These are phyloP conservation scores for Achroia grisella DNA, from an alignment of 1,140 invertebrate species.

Conservation along the genomic window DNA sequence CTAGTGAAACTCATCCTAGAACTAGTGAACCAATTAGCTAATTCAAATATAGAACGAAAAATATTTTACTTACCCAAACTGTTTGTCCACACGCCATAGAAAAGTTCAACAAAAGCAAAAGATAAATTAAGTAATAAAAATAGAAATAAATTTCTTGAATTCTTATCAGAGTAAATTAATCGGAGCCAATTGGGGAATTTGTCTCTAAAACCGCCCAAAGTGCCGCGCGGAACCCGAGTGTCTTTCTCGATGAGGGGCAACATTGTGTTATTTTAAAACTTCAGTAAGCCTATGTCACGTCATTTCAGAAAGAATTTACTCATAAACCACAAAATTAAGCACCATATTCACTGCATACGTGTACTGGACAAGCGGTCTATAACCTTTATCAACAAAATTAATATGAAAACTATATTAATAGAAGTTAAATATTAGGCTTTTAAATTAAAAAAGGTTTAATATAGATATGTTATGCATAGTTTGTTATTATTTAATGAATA, in stretches of 20 bases:
- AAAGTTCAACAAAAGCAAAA: conserved; percentile 96
- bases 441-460: too few relatives aligned
- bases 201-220: conserved; percentile 79
- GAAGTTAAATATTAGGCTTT: too few relatives aligned
- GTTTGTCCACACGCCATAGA: conserved; percentile 97
- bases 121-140: conserved; percentile 95
- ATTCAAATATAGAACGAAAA: too few relatives aligned
- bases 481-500: too few relatives aligned
- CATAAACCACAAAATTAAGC: conserved; percentile 33
- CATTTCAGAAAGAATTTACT: conserved; percentile 45
- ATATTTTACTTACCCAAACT: conserved; percentile 80
- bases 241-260: conserved; percentile 86
- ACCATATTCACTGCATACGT: conserved; percentile 60
- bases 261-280: conserved; percentile 71
- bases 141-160: conserved; percentile 95
- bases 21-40: too few relatives aligned
- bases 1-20: too few relatives aligned
- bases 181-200: conserved; percentile 86
- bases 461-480: too few relatives aligned
- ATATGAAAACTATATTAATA: too few relatives aligned
- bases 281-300: conserved; percentile 33
- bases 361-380: conserved; percentile 52
- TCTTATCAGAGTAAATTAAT: conserved; percentile 93
- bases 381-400: conserved; percentile 29
- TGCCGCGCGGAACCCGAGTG: conserved; percentile 70